Conservation (phyloP, 2,113 vertebrate genomes). For the Reinhardtius hippoglossoides region DNA sequence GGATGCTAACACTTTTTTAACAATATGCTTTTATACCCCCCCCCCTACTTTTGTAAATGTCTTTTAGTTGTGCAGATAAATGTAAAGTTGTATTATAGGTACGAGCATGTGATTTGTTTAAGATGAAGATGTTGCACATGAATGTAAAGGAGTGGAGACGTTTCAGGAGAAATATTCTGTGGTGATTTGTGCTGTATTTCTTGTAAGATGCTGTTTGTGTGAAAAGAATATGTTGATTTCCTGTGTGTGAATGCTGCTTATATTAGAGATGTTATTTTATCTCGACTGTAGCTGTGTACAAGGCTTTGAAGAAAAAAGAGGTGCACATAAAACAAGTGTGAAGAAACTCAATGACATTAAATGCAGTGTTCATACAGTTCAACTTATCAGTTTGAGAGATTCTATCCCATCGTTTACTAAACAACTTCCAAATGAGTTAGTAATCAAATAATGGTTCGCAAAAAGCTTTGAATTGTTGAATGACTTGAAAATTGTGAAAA, state of each 20-base stretch:
- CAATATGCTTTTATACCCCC: slow-evolving; percentile 60
- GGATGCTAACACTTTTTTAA: slow-evolving; percentile 59
- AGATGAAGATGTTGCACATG: neutral
- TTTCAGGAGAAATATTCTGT: slow-evolving; percentile 28
- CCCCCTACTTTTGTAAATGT: slow-evolving; percentile 56
- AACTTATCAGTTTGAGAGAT: too few relatives aligned
- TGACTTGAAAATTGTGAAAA: too few relatives aligned
- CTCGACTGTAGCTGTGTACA: neutral
- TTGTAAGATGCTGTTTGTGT: slow-evolving; percentile 1
- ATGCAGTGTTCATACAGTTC: neutral
- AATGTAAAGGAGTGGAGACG: slow-evolving; percentile 31
- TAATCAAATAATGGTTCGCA: too few relatives aligned
- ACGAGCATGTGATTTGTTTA: slow-evolving; percentile 30
- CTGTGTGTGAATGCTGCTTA: slow-evolving; percentile 1
- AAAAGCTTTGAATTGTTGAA: too few relatives aligned
- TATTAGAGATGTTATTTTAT: slow-evolving; percentile 13
- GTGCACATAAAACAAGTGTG: neutral
- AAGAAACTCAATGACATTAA: neutral
- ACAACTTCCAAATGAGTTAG: neutral
- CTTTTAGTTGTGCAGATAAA: slow-evolving; percentile 47
- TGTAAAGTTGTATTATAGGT: slow-evolving; percentile 53
- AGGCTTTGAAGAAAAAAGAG: slow-evolving; percentile 1
- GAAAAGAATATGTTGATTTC: slow-evolving; percentile 13
- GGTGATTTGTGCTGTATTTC: slow-evolving; percentile 34
- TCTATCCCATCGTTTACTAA: too few relatives aligned